Evolutionary conservation across 1,140 invertebrate species (phyloP).

Genomic region (Diachasma alloeum): DNA sequence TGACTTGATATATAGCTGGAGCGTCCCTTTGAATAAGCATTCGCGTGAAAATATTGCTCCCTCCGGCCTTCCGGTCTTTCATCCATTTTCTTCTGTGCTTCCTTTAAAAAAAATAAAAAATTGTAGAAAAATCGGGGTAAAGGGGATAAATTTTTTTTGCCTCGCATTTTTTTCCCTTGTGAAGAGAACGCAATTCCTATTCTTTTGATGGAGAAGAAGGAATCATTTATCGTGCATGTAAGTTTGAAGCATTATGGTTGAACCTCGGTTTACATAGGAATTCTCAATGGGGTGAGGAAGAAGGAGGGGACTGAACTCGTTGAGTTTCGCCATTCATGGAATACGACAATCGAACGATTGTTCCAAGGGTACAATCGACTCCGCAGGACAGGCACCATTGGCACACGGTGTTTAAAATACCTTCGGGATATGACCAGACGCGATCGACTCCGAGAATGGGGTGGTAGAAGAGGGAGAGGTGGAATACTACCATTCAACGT

Average conservation of each 20-base stretch:
- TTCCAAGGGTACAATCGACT: neutral
- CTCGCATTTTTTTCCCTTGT: neutral
- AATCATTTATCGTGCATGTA: neutral
- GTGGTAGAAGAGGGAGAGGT: neutral
- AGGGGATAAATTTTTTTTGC: neutral
- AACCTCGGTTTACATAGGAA: neutral
- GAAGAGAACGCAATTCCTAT: no score
- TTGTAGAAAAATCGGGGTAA: neutral
- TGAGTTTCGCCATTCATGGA: conserved; percentile 5
- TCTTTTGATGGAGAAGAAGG: no score
- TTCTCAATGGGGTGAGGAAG: neutral
- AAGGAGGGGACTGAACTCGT: neutral
- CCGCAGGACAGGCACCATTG: neutral
- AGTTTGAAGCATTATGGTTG: neutral
- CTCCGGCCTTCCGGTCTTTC: conserved; percentile 19
- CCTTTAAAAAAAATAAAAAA: neutral
- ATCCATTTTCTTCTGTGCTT: conserved; percentile 2
- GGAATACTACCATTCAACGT: neutral
- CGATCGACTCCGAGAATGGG: neutral
- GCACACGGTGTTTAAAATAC: neutral
- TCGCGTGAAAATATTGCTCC: conserved; percentile 31
- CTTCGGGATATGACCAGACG: conserved; percentile 8
- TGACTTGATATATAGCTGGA: conserved; percentile 41
- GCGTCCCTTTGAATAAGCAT: conserved; percentile 39
- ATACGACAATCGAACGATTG: conserved; percentile 12